Evolutionary conservation across 1,140 invertebrate genomes (phyloP), one percentile per base, ranked within the genome.

Genomic region (Carposina sasakii): DNA sequence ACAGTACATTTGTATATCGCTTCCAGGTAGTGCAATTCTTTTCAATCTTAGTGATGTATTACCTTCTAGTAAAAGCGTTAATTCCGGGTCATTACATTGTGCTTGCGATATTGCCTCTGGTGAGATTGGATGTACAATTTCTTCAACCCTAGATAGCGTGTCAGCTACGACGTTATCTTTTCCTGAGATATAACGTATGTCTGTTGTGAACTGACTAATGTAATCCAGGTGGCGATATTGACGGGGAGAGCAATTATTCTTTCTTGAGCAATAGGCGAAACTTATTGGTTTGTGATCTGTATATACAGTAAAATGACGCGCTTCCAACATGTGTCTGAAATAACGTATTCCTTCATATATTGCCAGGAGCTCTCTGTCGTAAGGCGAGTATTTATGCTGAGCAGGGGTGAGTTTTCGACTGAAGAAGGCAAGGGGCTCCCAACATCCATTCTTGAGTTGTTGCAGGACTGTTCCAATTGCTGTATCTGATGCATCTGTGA

Each of bases 381-480:
- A 54, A 9, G 56, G 42, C 3, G 39, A 45, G 22, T 59, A 59
- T 9, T 50, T 53, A 12, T 20, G 23, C 26, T 59, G 56, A 2
- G 52, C 21, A 8, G 42, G 19, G 17, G 23, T 59, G 0, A 59
- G 36, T 22, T 52, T 51, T 23, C 21, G 45, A 1, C 48, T 54
- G 30, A 54, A 52, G 26, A 54, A 54, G 13, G 31, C 48, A 6
- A 59, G 41, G 1, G 57, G 57, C 17, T 51, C 40, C 75, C 62
- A 64, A 6, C 12, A 5, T 1, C 34, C 10, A 20, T 36, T 36
- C 17, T 60, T 30, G 3, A 31, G 17, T 55, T 83, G 76, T 8
- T 84, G 59, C 1, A 86, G 40, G 1, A 47, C 60, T 0, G 61
- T 70, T 6, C 81, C 81, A 4, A 85, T 61, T 0, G 70, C 64